phyloP scores from a whole-genome alignment of 2,113 vertebrate genomes.

The Cygnus buccinator region DNA sequence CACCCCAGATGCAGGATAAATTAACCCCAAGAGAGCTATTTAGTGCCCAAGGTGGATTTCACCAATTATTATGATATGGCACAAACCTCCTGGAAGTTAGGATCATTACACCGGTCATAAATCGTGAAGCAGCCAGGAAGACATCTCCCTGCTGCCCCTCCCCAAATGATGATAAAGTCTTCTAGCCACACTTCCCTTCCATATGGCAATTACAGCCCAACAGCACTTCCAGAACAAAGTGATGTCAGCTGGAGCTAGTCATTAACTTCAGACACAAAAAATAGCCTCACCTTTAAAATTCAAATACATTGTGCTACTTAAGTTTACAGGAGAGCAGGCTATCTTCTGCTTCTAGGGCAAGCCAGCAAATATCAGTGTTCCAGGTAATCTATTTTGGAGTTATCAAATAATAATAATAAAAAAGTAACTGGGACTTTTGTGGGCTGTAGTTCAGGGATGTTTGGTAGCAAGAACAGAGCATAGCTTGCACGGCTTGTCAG shows the following conservation, averaged over 20 bases:
- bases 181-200: slow-evolving; percentile 6
- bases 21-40: slow-evolving; percentile 34
- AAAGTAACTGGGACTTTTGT: background rate
- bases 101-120: background rate
- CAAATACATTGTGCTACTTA: background rate
- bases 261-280: slow-evolving; percentile 15
- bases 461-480: background rate
- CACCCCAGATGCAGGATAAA: background rate
- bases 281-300: slow-evolving; percentile 10
- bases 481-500: background rate
- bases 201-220: slow-evolving; percentile 24
- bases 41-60: background rate
- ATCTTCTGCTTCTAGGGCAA: background rate
- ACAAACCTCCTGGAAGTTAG: background rate
- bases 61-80: background rate
- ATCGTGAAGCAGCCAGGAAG: background rate
- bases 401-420: background rate
- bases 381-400: background rate
- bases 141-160: background rate
- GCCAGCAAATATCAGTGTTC: background rate
- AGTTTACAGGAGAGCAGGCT: background rate
- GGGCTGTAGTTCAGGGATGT: background rate
- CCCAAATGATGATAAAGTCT: background rate
- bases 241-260: slow-evolving; percentile 4
- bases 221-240: slow-evolving; percentile 2